phyloP scores from a whole-genome alignment of 2,113 vertebrate genomes.

The Zosterops pallidus region DNA sequence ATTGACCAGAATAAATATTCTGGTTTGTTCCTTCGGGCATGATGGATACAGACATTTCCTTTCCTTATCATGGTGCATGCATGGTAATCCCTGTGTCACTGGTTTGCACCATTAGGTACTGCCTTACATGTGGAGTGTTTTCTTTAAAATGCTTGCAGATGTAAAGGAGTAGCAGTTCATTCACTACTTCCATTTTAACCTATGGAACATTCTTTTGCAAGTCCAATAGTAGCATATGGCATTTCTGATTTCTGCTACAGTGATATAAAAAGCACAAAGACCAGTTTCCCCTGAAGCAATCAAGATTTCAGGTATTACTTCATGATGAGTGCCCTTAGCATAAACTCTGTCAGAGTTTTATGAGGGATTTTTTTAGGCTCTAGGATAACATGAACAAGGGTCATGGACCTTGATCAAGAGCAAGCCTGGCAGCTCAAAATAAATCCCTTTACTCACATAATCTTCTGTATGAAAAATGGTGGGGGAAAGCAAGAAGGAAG shows the following conservation, averaged over 20 bases:
- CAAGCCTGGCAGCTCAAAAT: neutral
- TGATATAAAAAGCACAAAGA: neutral
- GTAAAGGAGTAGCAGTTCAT: neutral
- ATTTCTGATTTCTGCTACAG: neutral
- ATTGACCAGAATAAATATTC: neutral
- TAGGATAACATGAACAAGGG: neutral
- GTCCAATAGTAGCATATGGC: rapidly evolving
- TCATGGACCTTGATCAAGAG: neutral
- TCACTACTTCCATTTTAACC: neutral
- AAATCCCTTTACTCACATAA: neutral
- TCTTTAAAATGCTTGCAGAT: neutral
- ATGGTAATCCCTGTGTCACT: neutral
- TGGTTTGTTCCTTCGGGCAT: neutral
- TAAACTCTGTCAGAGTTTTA: neutral
- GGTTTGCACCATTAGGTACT: rapidly evolving
- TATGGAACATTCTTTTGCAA: neutral
- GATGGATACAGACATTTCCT: neutral
- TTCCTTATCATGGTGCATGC: neutral
- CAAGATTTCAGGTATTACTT: neutral
- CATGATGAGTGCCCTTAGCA: neutral
- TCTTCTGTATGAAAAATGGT: neutral
- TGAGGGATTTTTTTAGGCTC: neutral
- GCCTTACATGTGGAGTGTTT: neutral
- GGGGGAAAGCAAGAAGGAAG: neutral
- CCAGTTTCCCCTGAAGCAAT: neutral